Conservation (phyloP, 2,113 vertebrate genomes). For the Erythrocercus mccallii region DNA sequence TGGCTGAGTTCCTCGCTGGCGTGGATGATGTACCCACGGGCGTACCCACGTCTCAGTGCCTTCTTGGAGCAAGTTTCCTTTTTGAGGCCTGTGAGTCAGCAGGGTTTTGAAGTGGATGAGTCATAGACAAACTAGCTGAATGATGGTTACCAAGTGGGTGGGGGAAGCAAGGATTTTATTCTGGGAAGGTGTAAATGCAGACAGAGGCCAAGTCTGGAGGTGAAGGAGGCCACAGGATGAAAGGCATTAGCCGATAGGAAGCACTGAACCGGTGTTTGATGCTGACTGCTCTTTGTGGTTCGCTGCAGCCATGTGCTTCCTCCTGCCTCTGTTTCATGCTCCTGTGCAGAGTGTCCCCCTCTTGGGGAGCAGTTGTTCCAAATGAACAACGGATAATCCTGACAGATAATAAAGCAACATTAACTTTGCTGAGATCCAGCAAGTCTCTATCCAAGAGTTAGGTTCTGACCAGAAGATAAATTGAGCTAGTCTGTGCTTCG, state of each 20-base stretch:
- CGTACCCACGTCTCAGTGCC: rapidly evolving
- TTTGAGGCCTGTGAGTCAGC: conserved; percentile 51
- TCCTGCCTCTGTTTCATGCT: neutral
- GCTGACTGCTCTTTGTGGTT: neutral
- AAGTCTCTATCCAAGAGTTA: neutral
- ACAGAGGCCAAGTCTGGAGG: conserved; percentile 37
- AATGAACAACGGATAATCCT: neutral
- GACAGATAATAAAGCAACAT: neutral
- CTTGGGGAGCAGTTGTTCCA: neutral
- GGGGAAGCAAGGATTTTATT: conserved; percentile 32
- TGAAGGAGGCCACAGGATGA: conserved; percentile 3
- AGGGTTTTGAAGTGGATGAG: conserved; percentile 48
- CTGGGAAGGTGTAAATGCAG: conserved; percentile 39
- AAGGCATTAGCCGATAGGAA: neutral
- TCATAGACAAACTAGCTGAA: conserved; percentile 35
- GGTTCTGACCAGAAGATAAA: neutral
- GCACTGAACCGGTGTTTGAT: neutral
- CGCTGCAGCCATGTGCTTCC: neutral
- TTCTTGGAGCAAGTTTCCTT: conserved; percentile 26
- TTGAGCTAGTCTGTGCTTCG: neutral
- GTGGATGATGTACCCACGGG: neutral
- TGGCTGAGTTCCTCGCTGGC: neutral
- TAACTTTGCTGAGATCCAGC: neutral
- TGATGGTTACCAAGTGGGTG: conserved; percentile 50
- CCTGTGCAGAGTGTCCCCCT: neutral